A percentile compares a stretch with the other conserved stretches of the same genome.
These are phyloP conservation scores for Diacarnus erythraeanus DNA, from an alignment of 37 sponge, comb jelly and placozoan species.

Conservation along the genomic window DNA sequence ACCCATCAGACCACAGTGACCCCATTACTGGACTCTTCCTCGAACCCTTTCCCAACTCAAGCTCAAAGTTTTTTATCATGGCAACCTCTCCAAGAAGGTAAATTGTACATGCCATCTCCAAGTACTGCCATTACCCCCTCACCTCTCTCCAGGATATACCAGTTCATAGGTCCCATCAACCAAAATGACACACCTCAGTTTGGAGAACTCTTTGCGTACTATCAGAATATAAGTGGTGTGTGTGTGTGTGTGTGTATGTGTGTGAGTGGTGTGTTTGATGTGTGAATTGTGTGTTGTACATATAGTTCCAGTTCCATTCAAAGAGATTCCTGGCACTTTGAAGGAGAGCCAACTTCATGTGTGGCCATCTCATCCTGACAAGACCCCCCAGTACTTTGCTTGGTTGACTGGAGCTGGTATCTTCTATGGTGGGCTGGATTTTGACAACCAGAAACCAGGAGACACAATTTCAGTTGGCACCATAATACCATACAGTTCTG, in stretches of 20 bases:
- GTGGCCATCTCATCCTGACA: constrained; percentile 53
- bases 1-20: constrained; percentile 45
- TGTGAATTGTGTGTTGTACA: background rate
- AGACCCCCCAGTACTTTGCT: constrained; percentile 61
- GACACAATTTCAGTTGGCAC: constrained; percentile 37
- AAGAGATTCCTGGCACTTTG: constrained; percentile 72
- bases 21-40: constrained; percentile 52
- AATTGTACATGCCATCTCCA: background rate
- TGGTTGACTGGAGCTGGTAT: constrained; percentile 86
- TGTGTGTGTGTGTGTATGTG: background rate
- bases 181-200: constrained; percentile 41
- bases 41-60: constrained; percentile 44
- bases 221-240: constrained; percentile 43
- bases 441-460: constrained; percentile 31
- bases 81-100: constrained; percentile 59
- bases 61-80: constrained; percentile 53
- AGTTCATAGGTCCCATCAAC: constrained; percentile 73
- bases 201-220: constrained; percentile 34
- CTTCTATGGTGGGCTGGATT: constrained; percentile 56
- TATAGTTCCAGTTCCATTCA: constrained; percentile 45
- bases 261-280: background rate
- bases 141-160: constrained; percentile 67
- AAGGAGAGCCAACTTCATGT: constrained; percentile 56
- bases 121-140: background rate
- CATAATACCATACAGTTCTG: constrained; percentile 49